Evolutionary conservation across 1,140 invertebrate species (phyloP), one percentile per base, ranked within the genome.

Genomic region (Cyphomyrmex costatus): DNA sequence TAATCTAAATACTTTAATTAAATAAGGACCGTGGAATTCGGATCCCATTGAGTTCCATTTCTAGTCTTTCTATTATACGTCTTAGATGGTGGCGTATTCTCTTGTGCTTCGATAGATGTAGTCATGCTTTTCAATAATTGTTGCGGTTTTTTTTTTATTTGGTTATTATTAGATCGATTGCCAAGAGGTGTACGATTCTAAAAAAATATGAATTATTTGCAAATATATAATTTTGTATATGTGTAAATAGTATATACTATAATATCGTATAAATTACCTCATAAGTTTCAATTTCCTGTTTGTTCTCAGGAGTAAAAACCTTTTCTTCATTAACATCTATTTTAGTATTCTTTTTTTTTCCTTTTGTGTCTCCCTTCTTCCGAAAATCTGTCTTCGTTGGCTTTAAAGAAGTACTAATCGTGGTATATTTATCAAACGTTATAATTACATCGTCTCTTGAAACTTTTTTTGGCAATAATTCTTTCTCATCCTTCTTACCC

Each of bases 131-230:
- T 91, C 8, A 91, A 86, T 3, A 90, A 30, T 7, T 93, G 91
- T 63, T 93, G 91, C 0, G 91, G 89, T 5, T 89, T 78, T 19
- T 30, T 85, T 42, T 92, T 88, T 7, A 83, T 51, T 63, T 89
- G 77, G 21, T 49, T 74, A 36, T 93, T 93, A 70, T 94, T 95
- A 3, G 93, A 94, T 61, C 94, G 87, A 82, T 93, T 94, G 60
- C 89, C 90, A n/a, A 95, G 85, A 19, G 94, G 94, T 71, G 92
- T 93, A 70, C 94, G 93, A 89, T 86, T 88, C 92, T 94, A 65
- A 84, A 89, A 88, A 16, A 56, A 36, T 24, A 73, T 68, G 53
- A 49, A 73, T 68, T 60, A 49, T 68, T 73, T 58, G 7, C 56
- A 49, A 61, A 86, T 49, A 30, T 19, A 60, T 65, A 58, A 49